Conservation (phyloP, 1,140 invertebrate species). For the Heliconius hewitsoni region DNA sequence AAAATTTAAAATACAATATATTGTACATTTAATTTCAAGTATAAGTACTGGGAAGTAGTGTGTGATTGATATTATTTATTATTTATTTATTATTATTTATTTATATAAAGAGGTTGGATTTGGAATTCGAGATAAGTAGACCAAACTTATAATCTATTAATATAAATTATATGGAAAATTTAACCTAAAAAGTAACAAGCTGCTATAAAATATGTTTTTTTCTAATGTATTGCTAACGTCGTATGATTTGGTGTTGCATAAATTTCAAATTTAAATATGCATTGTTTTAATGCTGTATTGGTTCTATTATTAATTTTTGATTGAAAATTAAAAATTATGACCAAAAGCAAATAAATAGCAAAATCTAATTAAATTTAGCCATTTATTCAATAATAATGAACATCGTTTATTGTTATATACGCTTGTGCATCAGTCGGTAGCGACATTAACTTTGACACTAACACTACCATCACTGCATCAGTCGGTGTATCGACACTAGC, state of each 20-base stretch:
- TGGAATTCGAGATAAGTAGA: constrained; percentile 29
- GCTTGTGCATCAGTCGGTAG: constrained; percentile 7
- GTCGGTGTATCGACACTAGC: background rate
- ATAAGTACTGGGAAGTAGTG: background rate
- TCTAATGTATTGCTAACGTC: background rate
- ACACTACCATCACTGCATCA: constrained; percentile 8
- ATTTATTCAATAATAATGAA: background rate
- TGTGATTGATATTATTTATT: background rate
- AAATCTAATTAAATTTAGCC: background rate
- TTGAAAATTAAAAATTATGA: background rate
- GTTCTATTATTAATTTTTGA: no score
- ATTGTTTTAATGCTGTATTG: no score
- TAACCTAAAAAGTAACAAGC: background rate
- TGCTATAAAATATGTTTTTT: background rate
- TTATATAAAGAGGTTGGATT: constrained; percentile 6
- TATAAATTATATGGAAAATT: constrained; percentile 3
- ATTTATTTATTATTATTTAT: background rate
- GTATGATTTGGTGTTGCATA: no score
- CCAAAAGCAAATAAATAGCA: background rate
- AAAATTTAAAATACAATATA: background rate
- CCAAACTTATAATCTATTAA: background rate
- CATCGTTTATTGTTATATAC: background rate
- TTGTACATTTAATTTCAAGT: background rate
- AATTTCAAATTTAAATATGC: no score
- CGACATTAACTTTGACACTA: constrained; percentile 8